Conservation (phyloP, 2,888 invertebrate species). For the Hirudinaria manillensis region DNA sequence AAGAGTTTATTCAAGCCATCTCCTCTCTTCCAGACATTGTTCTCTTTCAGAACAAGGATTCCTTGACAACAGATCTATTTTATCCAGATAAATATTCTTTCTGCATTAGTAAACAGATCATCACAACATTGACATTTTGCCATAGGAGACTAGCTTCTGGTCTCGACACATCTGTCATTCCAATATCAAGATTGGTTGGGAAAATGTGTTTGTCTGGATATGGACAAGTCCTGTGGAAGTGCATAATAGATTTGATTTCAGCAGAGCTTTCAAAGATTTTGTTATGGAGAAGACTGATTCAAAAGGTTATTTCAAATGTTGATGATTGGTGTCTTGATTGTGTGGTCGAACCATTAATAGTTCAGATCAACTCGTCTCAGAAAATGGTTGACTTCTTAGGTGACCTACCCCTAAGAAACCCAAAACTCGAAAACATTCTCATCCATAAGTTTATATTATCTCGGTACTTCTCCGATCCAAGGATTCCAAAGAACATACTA, state of each 20-base stretch:
- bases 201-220: constrained; percentile 4
- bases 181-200: neutral
- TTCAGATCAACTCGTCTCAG: neutral
- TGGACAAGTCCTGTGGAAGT: neutral
- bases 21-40: constrained; percentile 3
- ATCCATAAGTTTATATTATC: neutral
- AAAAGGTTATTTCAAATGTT: constrained; percentile 6
- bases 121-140: neutral
- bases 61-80: neutral
- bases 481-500: neutral
- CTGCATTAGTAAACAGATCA: neutral
- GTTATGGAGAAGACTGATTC: neutral
- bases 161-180: neutral
- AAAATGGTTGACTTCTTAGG: neutral
- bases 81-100: neutral
- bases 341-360: neutral
- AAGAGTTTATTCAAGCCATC: neutral
- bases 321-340: constrained; percentile 7
- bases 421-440: constrained; percentile 1
- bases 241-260: neutral
- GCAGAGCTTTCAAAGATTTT: neutral
- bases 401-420: neutral
- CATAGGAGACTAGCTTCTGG: neutral
- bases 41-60: constrained; percentile 3
- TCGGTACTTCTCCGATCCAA: neutral